These are phyloP conservation scores for Cydia fagiglandana DNA, from an alignment of 1,140 invertebrate genomes.

Conservation along the genomic window DNA sequence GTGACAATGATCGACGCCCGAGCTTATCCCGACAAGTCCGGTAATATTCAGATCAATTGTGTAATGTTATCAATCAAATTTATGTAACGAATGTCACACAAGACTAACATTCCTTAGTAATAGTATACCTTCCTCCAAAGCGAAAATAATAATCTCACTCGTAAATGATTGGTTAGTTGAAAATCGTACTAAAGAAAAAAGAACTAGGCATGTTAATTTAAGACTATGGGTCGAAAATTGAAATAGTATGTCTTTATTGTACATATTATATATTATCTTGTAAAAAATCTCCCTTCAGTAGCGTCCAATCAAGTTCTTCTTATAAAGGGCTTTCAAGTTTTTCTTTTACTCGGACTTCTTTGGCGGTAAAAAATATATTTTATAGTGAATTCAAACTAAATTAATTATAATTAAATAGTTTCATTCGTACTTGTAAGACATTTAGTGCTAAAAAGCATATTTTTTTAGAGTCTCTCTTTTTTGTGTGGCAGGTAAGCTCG, in stretches of 20 bases:
- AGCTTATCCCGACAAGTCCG: conserved; percentile 5
- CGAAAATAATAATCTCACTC: not conserved
- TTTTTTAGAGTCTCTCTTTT: not conserved
- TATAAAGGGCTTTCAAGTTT: no score
- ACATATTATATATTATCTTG: no score
- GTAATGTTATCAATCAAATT: conserved; percentile 4
- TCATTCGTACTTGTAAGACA: no score
- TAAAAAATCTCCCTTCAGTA: no score
- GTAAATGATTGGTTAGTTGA: no score
- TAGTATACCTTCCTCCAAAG: not conserved
- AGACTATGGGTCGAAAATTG: no score
- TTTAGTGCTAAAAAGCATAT: not conserved
- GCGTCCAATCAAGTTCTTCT: no score
- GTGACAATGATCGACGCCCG: conserved; percentile 13
- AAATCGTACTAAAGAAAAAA: no score
- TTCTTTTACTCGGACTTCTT: not conserved
- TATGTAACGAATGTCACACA: not conserved
- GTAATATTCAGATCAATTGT: conserved; percentile 3
- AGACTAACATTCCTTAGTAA: not conserved
- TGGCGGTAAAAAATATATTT: not conserved
- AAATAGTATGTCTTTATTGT: no score
- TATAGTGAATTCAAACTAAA: not conserved
- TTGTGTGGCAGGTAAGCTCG: not conserved
- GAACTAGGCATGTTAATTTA: no score
- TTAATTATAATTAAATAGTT: no score